A percentile compares a stretch with the other conserved stretches of the same genome.
Evolutionary conservation across 2,113 vertebrate species (phyloP).

Genomic region (Callorhinus ursinus): DNA sequence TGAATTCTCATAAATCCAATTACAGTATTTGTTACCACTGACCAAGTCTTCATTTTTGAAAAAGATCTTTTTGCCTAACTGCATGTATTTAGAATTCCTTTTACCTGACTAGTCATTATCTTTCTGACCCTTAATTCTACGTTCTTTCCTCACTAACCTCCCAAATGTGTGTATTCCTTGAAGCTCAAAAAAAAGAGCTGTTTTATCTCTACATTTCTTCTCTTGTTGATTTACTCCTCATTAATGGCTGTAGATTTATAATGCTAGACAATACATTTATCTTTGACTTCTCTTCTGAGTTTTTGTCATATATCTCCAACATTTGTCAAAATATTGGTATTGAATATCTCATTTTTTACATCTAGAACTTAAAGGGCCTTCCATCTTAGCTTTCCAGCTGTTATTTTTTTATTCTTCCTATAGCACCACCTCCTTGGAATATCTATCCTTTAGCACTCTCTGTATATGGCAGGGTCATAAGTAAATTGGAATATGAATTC

Average conservation of each 20-base stretch:
- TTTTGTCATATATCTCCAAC: neutral
- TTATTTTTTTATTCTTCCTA: neutral
- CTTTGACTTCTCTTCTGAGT: neutral
- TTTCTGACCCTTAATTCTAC: neutral
- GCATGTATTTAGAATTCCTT: neutral
- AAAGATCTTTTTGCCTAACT: neutral
- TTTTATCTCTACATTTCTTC: neutral
- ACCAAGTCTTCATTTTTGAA: neutral
- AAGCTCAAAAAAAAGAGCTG: neutral
- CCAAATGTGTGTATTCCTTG: neutral
- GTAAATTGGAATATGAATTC: neutral
- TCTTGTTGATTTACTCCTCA: neutral
- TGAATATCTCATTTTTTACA: neutral
- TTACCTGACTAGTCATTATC: neutral
- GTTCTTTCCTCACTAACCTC: neutral
- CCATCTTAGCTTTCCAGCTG: neutral
- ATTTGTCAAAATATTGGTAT: neutral
- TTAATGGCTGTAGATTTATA: neutral
- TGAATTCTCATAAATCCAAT: neutral
- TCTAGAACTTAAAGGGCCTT: neutral
- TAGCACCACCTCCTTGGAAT: neutral
- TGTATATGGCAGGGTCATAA: neutral
- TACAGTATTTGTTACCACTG: neutral
- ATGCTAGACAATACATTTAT: neutral
- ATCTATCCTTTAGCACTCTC: neutral